A percentile compares a stretch with the other conserved stretches of the same genome.
Conservation (phyloP, 2,113 vertebrate species). For the Vulpes vulpes region DNA sequence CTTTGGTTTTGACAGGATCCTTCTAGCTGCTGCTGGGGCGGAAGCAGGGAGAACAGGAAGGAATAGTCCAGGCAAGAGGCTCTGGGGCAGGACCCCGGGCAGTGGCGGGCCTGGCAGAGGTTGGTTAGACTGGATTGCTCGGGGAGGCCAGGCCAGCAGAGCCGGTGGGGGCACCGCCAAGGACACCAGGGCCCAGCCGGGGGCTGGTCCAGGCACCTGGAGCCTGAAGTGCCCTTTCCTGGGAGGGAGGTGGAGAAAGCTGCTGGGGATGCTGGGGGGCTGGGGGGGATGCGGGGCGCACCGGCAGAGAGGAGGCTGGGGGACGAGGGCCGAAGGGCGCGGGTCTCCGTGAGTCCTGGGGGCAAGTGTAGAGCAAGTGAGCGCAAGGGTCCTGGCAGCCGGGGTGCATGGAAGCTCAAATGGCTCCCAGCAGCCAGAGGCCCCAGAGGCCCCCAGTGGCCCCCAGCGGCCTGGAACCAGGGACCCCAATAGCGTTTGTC, state of each 20-base stretch:
- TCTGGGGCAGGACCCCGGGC: not conserved
- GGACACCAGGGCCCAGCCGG: too few relatives aligned
- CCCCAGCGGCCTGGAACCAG: not conserved
- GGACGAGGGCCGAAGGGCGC: not conserved
- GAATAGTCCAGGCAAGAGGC: not conserved
- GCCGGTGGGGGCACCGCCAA: rapidly evolving
- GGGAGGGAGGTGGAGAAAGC: not conserved
- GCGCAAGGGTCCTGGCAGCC: not conserved
- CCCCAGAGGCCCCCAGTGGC: not conserved
- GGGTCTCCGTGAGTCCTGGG: not conserved
- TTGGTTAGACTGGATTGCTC: not conserved
- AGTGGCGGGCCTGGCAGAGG: not conserved
- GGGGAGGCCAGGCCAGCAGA: not conserved
- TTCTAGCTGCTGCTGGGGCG: not conserved
- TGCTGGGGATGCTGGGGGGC: not conserved
- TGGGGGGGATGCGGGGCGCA: too few relatives aligned
- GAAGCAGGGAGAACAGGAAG: not conserved
- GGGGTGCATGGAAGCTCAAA: not conserved
- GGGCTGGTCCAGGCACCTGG: not conserved
- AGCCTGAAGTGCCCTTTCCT: not conserved
- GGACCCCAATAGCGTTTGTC: not conserved
- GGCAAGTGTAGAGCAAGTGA: too few relatives aligned
- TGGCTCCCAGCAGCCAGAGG: too few relatives aligned
- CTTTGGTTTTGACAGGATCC: not conserved
- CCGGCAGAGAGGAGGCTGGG: not conserved